These are phyloP conservation scores for Percopsis omiscomaycus DNA, from an alignment of 2,797 vertebrate genomes.

Conservation along the genomic window DNA sequence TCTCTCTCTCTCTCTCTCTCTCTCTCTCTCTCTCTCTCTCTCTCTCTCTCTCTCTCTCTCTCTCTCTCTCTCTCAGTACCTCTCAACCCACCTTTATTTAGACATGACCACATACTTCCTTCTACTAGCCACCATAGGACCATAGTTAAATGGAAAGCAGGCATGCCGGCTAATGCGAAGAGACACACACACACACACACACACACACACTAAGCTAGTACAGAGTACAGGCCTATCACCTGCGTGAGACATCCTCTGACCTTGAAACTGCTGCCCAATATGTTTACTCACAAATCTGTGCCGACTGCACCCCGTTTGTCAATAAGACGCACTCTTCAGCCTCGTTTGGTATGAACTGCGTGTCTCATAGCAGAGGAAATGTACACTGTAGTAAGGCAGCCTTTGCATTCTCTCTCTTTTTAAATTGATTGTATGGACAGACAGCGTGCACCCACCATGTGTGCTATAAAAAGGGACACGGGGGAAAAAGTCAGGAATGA, in stretches of 20 bases:
- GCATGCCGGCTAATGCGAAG: not conserved
- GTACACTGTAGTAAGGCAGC: conserved; percentile 32
- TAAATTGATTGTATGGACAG: conserved; percentile 31
- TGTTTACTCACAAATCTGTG: conserved; percentile 43
- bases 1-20: too few relatives aligned
- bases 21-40: too few relatives aligned
- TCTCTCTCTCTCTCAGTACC: conserved; percentile 9
- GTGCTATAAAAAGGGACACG: conserved; percentile 65
- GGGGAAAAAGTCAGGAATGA: conserved; percentile 57
- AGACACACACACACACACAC: not conserved
- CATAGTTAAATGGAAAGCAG: not conserved
- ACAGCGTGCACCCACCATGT: conserved; percentile 37
- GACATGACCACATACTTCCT: conserved; percentile 56
- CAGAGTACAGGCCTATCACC: conserved; percentile 38
- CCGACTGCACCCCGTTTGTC: conserved; percentile 39
- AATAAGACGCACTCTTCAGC: conserved; percentile 27
- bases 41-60: conserved; percentile 13
- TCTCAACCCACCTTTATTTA: conserved; percentile 68
- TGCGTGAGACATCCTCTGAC: conserved; percentile 41
- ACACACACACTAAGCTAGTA: not conserved
- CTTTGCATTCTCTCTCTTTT: conserved; percentile 39
- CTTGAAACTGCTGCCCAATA: conserved; percentile 35
- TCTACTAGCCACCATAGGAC: not conserved
- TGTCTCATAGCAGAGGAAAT: conserved; percentile 27
- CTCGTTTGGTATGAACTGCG: conserved; percentile 23